These are phyloP conservation scores for Diachrysia chrysitis DNA, from an alignment of 2,888 invertebrate genomes.

Conservation along the genomic window DNA sequence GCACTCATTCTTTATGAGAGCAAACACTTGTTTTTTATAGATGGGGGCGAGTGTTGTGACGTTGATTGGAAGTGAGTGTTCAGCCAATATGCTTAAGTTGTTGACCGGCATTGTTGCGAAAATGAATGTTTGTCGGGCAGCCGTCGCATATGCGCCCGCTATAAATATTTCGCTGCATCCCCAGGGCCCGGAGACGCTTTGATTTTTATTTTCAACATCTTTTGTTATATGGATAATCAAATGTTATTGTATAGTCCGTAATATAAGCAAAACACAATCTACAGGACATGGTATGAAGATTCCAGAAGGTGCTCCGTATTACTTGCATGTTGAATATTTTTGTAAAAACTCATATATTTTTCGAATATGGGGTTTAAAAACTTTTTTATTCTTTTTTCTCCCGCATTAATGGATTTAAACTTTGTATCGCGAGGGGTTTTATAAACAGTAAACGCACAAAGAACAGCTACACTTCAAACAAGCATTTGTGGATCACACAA, in stretches of 20 bases:
- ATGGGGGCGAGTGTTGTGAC: slow-evolving; percentile 76
- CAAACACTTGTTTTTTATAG: slow-evolving; percentile 85
- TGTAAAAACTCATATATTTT: neutral
- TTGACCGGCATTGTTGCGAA: slow-evolving; percentile 83
- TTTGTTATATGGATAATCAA: slow-evolving; percentile 36
- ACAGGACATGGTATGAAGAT: neutral
- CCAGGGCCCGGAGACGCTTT: slow-evolving; percentile 23
- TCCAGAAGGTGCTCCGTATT: no score
- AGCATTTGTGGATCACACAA: no score
- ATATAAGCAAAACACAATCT: neutral
- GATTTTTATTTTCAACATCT: slow-evolving; percentile 42
- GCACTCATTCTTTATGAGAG: slow-evolving; percentile 87
- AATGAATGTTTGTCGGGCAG: slow-evolving; percentile 81
- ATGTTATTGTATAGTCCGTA: slow-evolving; percentile 30
- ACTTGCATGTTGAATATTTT: neutral
- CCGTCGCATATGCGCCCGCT: slow-evolving; percentile 61
- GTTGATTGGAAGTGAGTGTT: slow-evolving; percentile 86
- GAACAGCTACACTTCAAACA: no score
- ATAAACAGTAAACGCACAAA: no score
- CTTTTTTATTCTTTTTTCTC: no score
- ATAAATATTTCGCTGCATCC: slow-evolving; percentile 58
- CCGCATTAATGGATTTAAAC: no score
- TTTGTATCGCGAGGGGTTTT: no score
- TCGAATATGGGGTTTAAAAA: neutral
- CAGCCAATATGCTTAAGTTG: slow-evolving; percentile 85